A percentile compares a stretch with the other conserved stretches of the same genome.
phyloP scores from a whole-genome alignment of 2,888 invertebrate species.

The Flexamia atlantica region DNA sequence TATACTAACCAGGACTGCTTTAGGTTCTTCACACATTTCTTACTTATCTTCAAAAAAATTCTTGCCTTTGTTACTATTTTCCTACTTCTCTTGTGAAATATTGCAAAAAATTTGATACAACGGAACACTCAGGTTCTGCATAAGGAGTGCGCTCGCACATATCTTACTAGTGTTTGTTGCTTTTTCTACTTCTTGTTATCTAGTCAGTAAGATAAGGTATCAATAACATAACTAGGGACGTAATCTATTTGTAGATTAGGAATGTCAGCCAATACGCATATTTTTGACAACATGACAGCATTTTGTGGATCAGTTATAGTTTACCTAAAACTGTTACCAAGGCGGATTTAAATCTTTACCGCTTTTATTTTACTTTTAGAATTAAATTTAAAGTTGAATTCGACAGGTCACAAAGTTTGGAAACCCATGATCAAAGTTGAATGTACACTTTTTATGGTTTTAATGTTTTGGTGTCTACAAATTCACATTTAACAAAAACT shows the following conservation, averaged over 20 bases:
- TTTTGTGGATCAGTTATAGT: neutral
- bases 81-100: neutral
- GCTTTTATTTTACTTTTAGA: no score
- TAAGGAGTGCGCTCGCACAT: slow-evolving; percentile 37
- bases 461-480: no score
- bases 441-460: no score
- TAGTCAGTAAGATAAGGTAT: slow-evolving; percentile 59
- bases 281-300: slow-evolving; percentile 23
- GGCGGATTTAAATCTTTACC: no score
- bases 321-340: no score
- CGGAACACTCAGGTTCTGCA: slow-evolving; percentile 2
- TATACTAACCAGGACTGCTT: neutral
- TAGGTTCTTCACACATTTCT: neutral
- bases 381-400: no score
- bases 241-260: slow-evolving; percentile 58
- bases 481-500: no score
- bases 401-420: no score
- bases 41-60: neutral
- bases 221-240: slow-evolving; percentile 59
- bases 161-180: slow-evolving; percentile 52
- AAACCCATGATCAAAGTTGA: no score
- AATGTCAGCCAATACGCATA: slow-evolving; percentile 8
- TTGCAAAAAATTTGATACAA: neutral
- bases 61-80: neutral
- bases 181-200: slow-evolving; percentile 63